Conservation (phyloP, 2,113 vertebrate species). For the Noturus placidus region DNA sequence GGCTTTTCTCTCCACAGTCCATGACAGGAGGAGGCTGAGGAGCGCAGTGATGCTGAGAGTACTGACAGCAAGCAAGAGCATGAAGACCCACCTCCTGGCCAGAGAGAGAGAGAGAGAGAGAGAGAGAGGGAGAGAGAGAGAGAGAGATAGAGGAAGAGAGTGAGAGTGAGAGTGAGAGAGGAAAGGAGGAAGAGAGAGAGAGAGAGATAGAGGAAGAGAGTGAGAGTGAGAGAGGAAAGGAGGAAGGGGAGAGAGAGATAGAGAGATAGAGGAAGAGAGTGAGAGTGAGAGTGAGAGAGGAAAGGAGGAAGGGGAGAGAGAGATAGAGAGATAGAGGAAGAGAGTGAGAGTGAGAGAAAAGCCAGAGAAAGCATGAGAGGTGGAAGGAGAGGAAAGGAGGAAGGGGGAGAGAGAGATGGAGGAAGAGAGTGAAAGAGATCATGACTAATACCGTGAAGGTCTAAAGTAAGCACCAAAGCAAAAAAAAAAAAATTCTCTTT, state of each 20-base stretch:
- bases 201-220: too few species aligned
- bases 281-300: neutral
- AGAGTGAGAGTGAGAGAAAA: too few species aligned
- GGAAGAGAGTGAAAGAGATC: constrained; percentile 5
- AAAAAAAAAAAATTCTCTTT: neutral
- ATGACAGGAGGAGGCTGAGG: constrained; percentile 60
- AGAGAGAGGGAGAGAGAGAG: neutral
- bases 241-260: neutral
- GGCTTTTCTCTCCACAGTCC: constrained; percentile 67
- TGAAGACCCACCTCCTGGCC: constrained; percentile 94
- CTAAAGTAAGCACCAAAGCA: constrained; percentile 4
- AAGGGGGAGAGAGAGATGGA: neutral
- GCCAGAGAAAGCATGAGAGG: too few species aligned
- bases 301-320: neutral
- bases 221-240: neutral
- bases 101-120: constrained; percentile 59
- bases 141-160: neutral
- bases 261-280: neutral
- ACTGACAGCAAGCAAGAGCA: constrained; percentile 63
- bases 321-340: neutral
- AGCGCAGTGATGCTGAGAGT: constrained; percentile 52
- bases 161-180: neutral
- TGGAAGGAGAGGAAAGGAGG: too few species aligned
- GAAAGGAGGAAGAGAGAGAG: neutral
- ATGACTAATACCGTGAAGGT: constrained; percentile 19